These are phyloP conservation scores for Ceratotherium simum DNA, from an alignment of 2,113 vertebrate species.

Conservation along the genomic window DNA sequence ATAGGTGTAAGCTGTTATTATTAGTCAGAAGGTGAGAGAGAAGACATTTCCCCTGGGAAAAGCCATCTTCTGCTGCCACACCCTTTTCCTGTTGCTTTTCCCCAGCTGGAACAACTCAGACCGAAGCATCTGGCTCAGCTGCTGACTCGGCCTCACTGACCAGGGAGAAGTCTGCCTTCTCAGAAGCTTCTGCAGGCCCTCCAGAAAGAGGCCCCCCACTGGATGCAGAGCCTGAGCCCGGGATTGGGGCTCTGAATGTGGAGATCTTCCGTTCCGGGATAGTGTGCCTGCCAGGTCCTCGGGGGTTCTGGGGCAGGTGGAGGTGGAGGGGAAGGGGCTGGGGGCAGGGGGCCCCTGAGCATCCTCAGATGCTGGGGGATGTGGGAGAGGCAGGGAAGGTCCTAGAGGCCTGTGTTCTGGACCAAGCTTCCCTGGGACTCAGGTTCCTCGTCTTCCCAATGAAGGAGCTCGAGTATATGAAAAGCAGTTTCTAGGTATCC, in stretches of 20 bases:
- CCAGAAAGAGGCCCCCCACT: constrained; percentile 57
- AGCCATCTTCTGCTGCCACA: constrained; percentile 15
- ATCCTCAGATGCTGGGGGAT: not conserved
- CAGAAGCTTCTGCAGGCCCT: constrained; percentile 54
- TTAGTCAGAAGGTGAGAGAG: not conserved
- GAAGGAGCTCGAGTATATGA: not conserved
- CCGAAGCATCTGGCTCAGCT: constrained; percentile 49
- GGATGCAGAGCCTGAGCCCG: constrained; percentile 75
- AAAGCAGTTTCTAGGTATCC: not conserved
- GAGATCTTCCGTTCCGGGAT: constrained; percentile 90
- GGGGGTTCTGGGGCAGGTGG: not conserved
- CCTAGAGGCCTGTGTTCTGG: not conserved
- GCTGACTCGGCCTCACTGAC: constrained; percentile 62
- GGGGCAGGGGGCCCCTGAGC: not conserved
- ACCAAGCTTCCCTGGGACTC: not conserved
- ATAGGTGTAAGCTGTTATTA: not conserved
- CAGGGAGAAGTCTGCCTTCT: constrained; percentile 58
- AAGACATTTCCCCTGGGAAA: rapidly evolving
- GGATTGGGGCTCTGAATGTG: constrained; percentile 82
- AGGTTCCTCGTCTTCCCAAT: not conserved
- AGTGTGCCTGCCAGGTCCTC: constrained; percentile 92
- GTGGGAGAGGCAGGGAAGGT: not conserved
- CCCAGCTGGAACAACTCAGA: constrained; percentile 82
- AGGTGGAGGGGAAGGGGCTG: not conserved
- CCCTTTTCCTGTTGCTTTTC: not conserved